Evolutionary conservation across 2,888 invertebrate species (phyloP), one percentile per base, ranked within the genome.

Genomic region (Aspidiotus rigidus): DNA sequence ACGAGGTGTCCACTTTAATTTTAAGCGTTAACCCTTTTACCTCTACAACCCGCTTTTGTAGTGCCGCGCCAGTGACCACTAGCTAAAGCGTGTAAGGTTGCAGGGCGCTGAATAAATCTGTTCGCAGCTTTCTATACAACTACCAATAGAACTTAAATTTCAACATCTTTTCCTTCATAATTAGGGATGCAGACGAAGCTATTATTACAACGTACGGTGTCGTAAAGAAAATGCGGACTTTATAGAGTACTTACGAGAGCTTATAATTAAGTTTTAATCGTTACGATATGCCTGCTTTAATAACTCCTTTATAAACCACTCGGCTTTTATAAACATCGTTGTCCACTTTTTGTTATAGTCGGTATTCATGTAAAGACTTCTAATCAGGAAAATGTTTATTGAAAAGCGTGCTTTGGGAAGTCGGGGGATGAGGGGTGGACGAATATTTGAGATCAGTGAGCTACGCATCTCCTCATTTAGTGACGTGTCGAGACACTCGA

Each of bases 251-350:
- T 64, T 63, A 49, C 16, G 55, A 41, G 64, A 54, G 64, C 55
- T 39, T 64, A 64, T 64, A 64, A 64, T 64, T 64, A 64, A 64
- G 64, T 64, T 64, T 64, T 64, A 64, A 64, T 64, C 64, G 55
- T 64, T 64, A 64, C n/a, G n/a, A 49, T 64, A 64, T 64, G 62
- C 53, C 16, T 53, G n/a, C 16, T 62, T 62, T 62, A 62, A 62
- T 62, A n/a, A 53, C 53, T 62, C 49, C 53, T 62, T 62, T 53
- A 28, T 53, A 55, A 62, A 62, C 49, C 5, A 2, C 53, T 53
- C 53, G 53, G n/a, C 53, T n/a, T 53, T 53, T 53, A n/a, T 15
- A n/a, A 13, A 53, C 13, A 53, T 53, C 53, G n/a, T 53, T 53
- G n/a, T 53, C 53, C 53, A 53, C 53, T 13, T 53, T 53, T 13